Percentiles rank a stretch among this genome's conserved stretches.
Evolutionary conservation across 2,888 invertebrate genomes (phyloP).

Genomic region (Branchipolynoe longqiensis): DNA sequence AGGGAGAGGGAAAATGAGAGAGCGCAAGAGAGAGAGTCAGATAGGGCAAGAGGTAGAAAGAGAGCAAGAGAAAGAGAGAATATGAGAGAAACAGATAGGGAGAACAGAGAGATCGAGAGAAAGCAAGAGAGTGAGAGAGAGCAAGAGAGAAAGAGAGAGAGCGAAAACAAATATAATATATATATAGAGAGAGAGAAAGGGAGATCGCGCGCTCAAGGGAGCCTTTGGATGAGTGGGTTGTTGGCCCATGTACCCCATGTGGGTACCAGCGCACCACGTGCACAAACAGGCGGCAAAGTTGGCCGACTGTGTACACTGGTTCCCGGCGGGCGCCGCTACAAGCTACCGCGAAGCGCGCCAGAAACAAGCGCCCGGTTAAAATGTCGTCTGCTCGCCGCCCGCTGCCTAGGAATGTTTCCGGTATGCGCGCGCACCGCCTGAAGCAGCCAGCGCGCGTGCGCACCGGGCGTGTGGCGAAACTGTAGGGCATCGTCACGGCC

Average conservation of each 20-base stretch:
- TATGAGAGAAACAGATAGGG: no score
- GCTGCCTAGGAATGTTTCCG: conserved; percentile 12
- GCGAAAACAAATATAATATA: no score
- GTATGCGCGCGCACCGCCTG: neutral
- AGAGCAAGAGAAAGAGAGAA: no score
- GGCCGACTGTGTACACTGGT: conserved; percentile 3
- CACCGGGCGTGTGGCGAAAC: neutral
- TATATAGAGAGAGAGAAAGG: no score
- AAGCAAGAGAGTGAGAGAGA: no score
- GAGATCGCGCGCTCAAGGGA: neutral
- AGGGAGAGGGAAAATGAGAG: no score
- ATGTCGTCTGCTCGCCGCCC: conserved; percentile 19
- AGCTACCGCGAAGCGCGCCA: neutral
- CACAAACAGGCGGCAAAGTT: conserved; percentile 20
- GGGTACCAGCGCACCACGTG: conserved; percentile 31
- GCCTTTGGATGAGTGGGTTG: neutral
- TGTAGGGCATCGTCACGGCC: no score
- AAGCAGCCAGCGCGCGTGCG: neutral
- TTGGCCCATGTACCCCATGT: no score
- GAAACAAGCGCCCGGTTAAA: neutral
- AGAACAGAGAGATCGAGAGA: no score
- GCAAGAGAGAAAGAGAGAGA: no score
- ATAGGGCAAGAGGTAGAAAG: no score
- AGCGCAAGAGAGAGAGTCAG: no score
- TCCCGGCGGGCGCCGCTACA: neutral